Evolutionary conservation across 2,888 invertebrate genomes (phyloP), one percentile per base, ranked within the genome.

Genomic region (Dryobota labecula): DNA sequence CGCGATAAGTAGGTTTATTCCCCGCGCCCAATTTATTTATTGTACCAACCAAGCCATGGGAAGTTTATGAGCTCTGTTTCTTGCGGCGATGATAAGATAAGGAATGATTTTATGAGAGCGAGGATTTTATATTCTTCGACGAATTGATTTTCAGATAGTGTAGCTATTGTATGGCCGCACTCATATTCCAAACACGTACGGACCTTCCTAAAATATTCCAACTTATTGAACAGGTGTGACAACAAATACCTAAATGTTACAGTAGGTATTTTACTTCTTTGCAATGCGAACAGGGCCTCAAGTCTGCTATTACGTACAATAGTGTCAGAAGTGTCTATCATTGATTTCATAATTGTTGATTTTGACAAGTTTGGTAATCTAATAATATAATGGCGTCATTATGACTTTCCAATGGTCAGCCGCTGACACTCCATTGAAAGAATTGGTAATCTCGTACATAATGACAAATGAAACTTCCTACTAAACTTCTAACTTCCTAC

Each of bases 1-100:
- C 72, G 64, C 66, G 73, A 75, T 75, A 80, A 71, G 64, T 72
- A 64, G 43, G 33, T 67, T 69, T 77, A 80, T 72, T 75, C 47
- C 30, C 61, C 58, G 67, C 30, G 24, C 62, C 65, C 70, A 73
- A 73, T 80, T 75, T 84, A 72, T 76, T 68, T 80, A 70, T 73
- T 73, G 67, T 68, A 33, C 30, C 20, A 45, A 45, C 45, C 18
- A 45, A 65, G 68, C 67, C 62, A 60, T 73, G 72, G 61, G 45
- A 33, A 70, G 71, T 76, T 81, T 74, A 81, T 60, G 60, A 60
- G 67, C 54, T 73, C 61, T 64, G 69, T 73, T 76, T 70, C 54
- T 60, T 76, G 53, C 62, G 68, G 58, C 57, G 36, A 61, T 58
- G 69, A 81, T 81, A 74, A 70, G 81, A 69, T 71, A 71, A 62